Base-by-base conservation (phyloP, 1,140 invertebrate species). In the Aphelenchoides fujianensis region DNA sequence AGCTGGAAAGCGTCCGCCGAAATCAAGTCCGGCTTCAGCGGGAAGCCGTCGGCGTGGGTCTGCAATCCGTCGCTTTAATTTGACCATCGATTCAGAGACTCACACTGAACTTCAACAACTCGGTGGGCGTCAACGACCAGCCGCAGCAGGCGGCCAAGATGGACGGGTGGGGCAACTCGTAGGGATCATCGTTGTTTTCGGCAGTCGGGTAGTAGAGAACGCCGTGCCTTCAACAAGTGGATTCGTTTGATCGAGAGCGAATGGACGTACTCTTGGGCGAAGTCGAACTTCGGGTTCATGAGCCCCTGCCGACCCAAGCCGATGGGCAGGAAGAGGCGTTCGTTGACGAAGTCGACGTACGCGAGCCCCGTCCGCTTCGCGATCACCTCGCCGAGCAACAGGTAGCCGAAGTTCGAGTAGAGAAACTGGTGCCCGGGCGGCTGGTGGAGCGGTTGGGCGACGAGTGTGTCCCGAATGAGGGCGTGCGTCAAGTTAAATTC, bases 171-270 rank as follows among this genome's bases (percentile, higher is more conserved):
- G 63, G 63, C 31, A 66, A 37, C 2, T 66, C 63, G 32, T 66
- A 66, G 16, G 63, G 63, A 35, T 66, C 63, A 30, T 66, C 63
- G 31, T 16, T 34, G 32, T 12, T n/a, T 2, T 66, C 63, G 12
- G 63, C 16, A n/a, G 63, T 66, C 12, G 63, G 16, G 32, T 66
- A 66, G 32, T 66, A 66, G 7, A 66, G 63, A 66, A 66, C 63
- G 9, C 32, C 31, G 0, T 31, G n/a, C 36, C 59, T 61, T 2
- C 2, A 61, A n/a, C n/a, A n/a, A n/a, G n/a, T n/a, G n/a, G n/a
- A n/a, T n/a, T n/a, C n/a, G n/a, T n/a, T n/a, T n/a, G n/a, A n/a
- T n/a, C 2, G 12, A 66, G 36, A 66, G 16, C 1, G 1, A 27
- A 64, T 7, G 7, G 5, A 64, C 63, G 37, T 32, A 66, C 63